A percentile compares a stretch with the other conserved stretches of the same genome.
phyloP scores from a whole-genome alignment of 92 coral and sea anemone genomes.

The Palythoa grandiflora region DNA sequence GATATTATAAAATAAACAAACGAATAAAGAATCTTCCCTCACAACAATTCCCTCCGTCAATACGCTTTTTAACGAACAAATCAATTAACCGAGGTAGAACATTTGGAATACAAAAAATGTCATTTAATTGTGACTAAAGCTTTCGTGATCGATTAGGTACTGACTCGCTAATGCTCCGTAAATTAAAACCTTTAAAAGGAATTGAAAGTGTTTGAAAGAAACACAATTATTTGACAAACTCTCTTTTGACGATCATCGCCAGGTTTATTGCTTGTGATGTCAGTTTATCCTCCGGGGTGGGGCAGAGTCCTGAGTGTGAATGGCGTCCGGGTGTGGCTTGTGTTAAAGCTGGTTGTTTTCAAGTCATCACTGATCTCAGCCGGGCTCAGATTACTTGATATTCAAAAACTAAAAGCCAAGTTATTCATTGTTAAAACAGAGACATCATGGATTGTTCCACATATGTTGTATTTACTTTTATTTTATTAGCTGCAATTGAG shows the following conservation, averaged over 20 bases:
- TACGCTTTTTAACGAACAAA: background rate
- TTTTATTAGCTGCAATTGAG: background rate
- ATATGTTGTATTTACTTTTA: background rate
- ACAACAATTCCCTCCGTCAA: no score
- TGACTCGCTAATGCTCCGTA: background rate
- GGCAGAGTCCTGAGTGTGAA: background rate
- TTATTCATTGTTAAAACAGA: background rate
- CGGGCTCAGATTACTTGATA: background rate
- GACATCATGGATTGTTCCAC: conserved; percentile 15
- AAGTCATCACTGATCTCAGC: conserved; percentile 41
- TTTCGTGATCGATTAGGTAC: background rate
- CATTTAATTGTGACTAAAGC: background rate
- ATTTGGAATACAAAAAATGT: background rate
- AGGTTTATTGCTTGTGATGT: conserved; percentile 5
- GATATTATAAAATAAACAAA: no score
- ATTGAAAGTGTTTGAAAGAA: background rate
- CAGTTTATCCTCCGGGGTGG: conserved; percentile 32
- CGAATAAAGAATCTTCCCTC: no score
- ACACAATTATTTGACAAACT: background rate
- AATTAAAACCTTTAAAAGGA: background rate
- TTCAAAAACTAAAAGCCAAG: background rate
- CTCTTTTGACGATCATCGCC: conserved; percentile 22
- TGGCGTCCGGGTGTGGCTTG: conserved; percentile 17
- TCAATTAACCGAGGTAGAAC: background rate
- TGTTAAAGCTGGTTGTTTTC: background rate